Evolutionary conservation across 2,797 vertebrate genomes (phyloP).

Genomic region (Platalea minor): DNA sequence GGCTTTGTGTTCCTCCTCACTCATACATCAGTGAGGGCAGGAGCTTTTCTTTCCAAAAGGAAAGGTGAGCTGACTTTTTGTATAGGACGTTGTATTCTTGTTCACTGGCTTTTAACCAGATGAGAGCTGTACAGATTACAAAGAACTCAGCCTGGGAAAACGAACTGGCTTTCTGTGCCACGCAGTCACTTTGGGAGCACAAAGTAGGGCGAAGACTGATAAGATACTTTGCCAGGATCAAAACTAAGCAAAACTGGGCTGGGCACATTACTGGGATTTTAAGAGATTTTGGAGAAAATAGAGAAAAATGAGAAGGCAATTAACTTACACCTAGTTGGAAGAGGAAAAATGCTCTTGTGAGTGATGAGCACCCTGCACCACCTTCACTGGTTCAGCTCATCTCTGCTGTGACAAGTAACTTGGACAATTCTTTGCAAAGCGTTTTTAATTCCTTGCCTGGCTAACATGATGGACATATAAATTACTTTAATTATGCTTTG

Average conservation of each 20-base stretch:
- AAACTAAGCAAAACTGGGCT: not conserved
- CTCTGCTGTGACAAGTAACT: not conserved
- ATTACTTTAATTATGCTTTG: not conserved
- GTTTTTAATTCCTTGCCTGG: not conserved
- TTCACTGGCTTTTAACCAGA: not conserved
- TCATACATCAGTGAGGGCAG: not conserved
- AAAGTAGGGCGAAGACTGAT: not conserved
- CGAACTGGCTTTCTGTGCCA: not conserved
- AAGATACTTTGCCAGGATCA: not conserved
- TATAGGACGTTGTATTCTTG: not conserved
- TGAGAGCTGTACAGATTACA: not conserved
- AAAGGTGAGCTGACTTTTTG: not conserved
- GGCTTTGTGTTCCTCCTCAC: not conserved
- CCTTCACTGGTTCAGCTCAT: not conserved
- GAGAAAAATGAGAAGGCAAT: not conserved
- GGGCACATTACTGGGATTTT: not conserved
- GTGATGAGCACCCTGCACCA: not conserved
- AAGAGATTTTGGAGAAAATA: not conserved
- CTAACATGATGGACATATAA: not conserved
- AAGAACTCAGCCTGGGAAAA: not conserved
- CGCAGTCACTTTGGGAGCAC: not conserved
- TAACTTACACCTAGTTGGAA: not conserved
- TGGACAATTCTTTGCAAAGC: not conserved
- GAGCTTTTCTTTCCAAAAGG: not conserved
- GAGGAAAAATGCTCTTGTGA: not conserved